Evolutionary conservation across 2,888 invertebrate species (phyloP).

Genomic region (Morpho helenor): DNA sequence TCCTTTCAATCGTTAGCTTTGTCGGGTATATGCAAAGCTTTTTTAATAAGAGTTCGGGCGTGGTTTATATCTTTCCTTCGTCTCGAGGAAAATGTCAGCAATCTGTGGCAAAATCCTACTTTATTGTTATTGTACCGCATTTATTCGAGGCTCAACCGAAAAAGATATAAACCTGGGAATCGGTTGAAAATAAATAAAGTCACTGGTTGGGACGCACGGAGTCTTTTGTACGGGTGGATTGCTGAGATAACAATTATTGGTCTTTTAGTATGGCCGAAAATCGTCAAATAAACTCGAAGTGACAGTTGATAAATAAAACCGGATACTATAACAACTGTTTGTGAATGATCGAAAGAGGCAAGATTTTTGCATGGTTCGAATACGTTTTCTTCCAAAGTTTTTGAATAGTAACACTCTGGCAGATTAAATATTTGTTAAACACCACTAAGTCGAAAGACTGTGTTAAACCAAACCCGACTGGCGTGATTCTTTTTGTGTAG

Average conservation of each 20-base stretch:
- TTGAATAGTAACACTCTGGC: not conserved
- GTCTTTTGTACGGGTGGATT: constrained; percentile 48
- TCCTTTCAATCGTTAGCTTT: constrained; percentile 39
- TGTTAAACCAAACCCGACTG: too few species aligned
- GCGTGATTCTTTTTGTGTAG: too few species aligned
- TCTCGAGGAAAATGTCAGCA: constrained; percentile 69
- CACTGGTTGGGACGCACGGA: constrained; percentile 38
- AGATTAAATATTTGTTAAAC: not conserved
- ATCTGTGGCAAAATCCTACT: constrained; percentile 68
- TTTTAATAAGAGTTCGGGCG: constrained; percentile 64
- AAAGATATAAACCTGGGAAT: constrained; percentile 66
- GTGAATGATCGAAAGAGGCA: too few species aligned
- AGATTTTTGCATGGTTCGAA: too few species aligned
- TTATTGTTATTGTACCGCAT: constrained; percentile 72
- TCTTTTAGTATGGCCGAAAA: constrained; percentile 46
- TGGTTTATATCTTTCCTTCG: constrained; percentile 56
- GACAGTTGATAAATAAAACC: constrained; percentile 24
- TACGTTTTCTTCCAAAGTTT: too few species aligned
- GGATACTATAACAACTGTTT: constrained; percentile 11
- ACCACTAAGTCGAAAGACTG: too few species aligned
- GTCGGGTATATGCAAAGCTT: constrained; percentile 58
- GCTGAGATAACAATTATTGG: constrained; percentile 65
- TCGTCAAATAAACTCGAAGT: constrained; percentile 35
- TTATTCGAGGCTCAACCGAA: constrained; percentile 59
- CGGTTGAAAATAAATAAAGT: constrained; percentile 65